A percentile compares a stretch with the other conserved stretches of the same genome.
These are phyloP conservation scores for Sebastiscus tertius DNA, from an alignment of 2,797 vertebrate genomes.

Conservation along the genomic window DNA sequence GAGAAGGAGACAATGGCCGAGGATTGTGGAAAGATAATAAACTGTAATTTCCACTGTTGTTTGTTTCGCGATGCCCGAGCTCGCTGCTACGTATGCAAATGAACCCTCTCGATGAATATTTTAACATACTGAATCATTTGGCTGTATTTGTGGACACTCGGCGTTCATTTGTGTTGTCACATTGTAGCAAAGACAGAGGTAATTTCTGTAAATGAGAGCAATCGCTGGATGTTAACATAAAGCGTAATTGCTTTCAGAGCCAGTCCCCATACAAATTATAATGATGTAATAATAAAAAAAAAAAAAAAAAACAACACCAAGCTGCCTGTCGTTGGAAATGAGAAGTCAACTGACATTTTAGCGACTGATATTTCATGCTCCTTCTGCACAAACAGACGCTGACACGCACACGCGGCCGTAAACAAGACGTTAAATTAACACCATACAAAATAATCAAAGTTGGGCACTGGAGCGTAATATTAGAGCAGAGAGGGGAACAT, in stretches of 20 bases:
- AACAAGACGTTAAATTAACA: slow-evolving; percentile 58
- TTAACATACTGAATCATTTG: slow-evolving; percentile 52
- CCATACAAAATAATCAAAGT: slow-evolving; percentile 68
- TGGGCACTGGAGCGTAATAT: slow-evolving; percentile 57
- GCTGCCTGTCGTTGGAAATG: slow-evolving; percentile 43
- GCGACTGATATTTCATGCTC: slow-evolving; percentile 31
- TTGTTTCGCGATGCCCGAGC: slow-evolving; percentile 16
- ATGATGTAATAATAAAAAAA: slow-evolving; percentile 53
- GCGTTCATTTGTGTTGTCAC: slow-evolving; percentile 44
- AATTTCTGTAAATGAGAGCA: slow-evolving; percentile 60
- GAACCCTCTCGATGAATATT: slow-evolving; percentile 39
- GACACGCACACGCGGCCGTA: slow-evolving; percentile 3
- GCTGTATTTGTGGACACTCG: slow-evolving; percentile 43
- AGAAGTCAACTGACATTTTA: slow-evolving; percentile 60
- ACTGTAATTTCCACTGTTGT: slow-evolving; percentile 39
- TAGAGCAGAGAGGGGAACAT: slow-evolving; percentile 27
- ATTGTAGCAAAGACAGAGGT: slow-evolving; percentile 33
- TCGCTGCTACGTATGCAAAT: slow-evolving; percentile 51
- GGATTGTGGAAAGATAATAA: slow-evolving; percentile 43
- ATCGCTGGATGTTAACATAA: slow-evolving; percentile 46
- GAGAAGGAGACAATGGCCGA: slow-evolving; percentile 39
- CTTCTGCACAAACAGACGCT: neutral
- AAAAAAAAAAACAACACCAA: slow-evolving; percentile 15
- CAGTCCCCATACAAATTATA: slow-evolving; percentile 34
- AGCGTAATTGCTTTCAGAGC: slow-evolving; percentile 53